Base-by-base conservation (phyloP, 2,888 invertebrate species). In the Glyphotaelius pellucidus region DNA sequence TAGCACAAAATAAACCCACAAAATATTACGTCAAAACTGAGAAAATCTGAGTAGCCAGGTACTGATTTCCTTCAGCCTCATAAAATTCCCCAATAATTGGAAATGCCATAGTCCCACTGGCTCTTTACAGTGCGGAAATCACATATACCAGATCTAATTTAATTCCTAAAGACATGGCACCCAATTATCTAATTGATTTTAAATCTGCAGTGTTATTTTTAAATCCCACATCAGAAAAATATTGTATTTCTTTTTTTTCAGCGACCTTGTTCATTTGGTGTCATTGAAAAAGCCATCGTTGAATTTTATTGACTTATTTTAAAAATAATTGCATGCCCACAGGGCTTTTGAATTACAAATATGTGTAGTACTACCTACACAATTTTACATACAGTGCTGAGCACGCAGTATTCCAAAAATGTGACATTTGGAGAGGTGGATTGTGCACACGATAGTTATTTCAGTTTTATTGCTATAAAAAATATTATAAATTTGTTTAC, bases 401-500 rank as follows among this genome's bases (percentile, higher is more conserved):
- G n/a, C 9, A 19, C 11, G 42, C 12, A 14, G 15, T 47, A n/a
- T 67, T 25, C 1, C 25, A 67, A 25, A 67, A 67, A 5, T 19
- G 25, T 19, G 52, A 52, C 5, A n/a, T 67, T 67, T 67, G n/a
- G 25, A 25, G 25, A 67, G 3, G 19, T 25, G 7, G 15, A 1
- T 38, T 42, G 12, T 42, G 42, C 42, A 12, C 42, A 14, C 12
- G 42, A 12, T 42, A 14, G 42, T 42, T 42, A 14, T 42, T 42
- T 42, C 42, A 42, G 14, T 42, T 11, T 42, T 42, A 42, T 42
- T 42, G 42, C 42, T 11, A 12, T 12, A 42, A 42, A 42, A 9
- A 67, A 67, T 9, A n/a, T 25, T 25, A 67, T n/a, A 67, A 4
- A 67, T 81, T 31, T 86, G 0, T 5, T 94, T 94, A 96, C 96